phyloP scores from a whole-genome alignment of 2,888 invertebrate species.

The Clepsis dumicolana region DNA sequence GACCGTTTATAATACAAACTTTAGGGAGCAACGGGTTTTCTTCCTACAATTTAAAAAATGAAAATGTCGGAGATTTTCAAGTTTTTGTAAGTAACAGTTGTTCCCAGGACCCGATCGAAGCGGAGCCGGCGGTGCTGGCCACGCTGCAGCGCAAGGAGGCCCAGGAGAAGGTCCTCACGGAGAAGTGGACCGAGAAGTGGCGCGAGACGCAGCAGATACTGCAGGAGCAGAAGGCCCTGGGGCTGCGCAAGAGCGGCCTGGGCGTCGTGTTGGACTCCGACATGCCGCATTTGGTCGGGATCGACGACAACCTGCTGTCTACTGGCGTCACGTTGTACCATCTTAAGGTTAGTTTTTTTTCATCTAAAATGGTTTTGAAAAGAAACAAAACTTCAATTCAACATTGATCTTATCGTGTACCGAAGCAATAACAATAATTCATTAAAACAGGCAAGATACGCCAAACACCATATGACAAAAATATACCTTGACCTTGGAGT shows the following conservation, averaged over 20 bases:
- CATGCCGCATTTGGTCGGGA: slow-evolving; percentile 96
- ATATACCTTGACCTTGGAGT: too few relatives aligned
- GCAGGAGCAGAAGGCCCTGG: slow-evolving; percentile 95
- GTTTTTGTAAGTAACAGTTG: too few relatives aligned
- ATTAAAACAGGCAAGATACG: too few relatives aligned
- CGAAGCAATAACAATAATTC: too few relatives aligned
- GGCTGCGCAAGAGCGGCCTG: slow-evolving; percentile 93
- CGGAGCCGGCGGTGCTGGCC: slow-evolving; percentile 90
- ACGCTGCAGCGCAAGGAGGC: slow-evolving; percentile 96
- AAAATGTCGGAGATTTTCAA: too few relatives aligned
- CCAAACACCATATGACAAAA: too few relatives aligned
- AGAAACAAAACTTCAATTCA: too few relatives aligned
- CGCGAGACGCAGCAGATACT: slow-evolving; percentile 95
- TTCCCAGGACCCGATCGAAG: slow-evolving; percentile 80
- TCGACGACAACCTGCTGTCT: slow-evolving; percentile 95
- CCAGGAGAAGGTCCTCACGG: slow-evolving; percentile 94
- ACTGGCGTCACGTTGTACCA: slow-evolving; percentile 97
- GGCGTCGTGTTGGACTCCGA: slow-evolving; percentile 96
- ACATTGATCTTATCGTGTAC: too few relatives aligned
- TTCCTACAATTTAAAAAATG: too few relatives aligned
- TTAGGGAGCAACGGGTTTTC: too few relatives aligned
- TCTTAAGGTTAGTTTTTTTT: slow-evolving; percentile 87
- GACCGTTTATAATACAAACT: too few relatives aligned
- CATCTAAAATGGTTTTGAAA: too few relatives aligned
- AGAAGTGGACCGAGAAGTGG: slow-evolving; percentile 98